phyloP scores from a whole-genome alignment of 2,888 invertebrate genomes.

The Sinhomidia bicolor region DNA sequence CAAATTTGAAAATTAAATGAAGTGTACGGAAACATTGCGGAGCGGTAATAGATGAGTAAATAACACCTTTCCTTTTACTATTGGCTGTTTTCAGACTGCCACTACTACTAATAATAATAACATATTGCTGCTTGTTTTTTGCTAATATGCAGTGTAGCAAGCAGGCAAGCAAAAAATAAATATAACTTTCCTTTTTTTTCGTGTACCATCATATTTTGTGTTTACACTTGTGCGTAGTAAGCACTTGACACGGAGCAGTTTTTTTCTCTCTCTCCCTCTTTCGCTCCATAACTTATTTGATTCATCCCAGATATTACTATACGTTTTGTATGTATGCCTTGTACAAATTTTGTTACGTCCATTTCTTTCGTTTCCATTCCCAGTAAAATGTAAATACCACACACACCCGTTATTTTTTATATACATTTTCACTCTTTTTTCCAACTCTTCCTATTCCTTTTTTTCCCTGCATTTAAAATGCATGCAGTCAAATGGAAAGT shows the following conservation, averaged over 20 bases:
- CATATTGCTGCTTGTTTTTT: not conserved
- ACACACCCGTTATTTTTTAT: not conserved
- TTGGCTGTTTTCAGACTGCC: not conserved
- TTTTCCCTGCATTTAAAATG: conserved; percentile 12
- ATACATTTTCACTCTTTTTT: not conserved
- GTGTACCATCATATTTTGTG: not conserved
- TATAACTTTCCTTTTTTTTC: not conserved
- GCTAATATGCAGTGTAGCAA: no score
- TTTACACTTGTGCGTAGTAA: conserved; percentile 3
- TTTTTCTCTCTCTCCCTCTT: no score
- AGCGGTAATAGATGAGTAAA: conserved; percentile 47
- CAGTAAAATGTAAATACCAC: not conserved
- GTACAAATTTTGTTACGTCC: no score
- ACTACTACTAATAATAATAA: not conserved
- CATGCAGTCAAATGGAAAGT: conserved; percentile 27
- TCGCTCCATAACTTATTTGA: conserved; percentile 31
- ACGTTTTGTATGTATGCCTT: not conserved
- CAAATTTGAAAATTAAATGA: conserved; percentile 69
- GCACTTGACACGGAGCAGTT: not conserved
- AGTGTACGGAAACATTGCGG: conserved; percentile 55
- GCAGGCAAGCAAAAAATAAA: no score
- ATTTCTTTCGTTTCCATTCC: conserved; percentile 1
- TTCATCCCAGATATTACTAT: conserved; percentile 10
- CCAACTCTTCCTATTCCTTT: not conserved
- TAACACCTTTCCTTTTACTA: conserved; percentile 45